Conservation (phyloP, 1,140 invertebrate species). For the Achroia grisella region DNA sequence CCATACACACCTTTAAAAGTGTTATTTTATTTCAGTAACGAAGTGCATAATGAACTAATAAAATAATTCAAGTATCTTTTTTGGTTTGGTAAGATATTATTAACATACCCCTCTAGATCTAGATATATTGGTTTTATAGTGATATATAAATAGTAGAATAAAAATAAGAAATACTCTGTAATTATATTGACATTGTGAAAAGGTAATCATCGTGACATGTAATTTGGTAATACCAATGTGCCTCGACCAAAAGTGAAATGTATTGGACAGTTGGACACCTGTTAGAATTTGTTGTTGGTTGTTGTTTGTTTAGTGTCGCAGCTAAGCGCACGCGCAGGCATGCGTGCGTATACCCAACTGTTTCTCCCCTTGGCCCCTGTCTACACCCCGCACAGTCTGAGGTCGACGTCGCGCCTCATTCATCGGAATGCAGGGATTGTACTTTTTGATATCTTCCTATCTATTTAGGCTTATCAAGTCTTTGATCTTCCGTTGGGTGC, state of each 20-base stretch:
- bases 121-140: too few species aligned
- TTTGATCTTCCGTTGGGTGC: not conserved
- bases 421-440: constrained; percentile 53
- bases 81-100: too few species aligned
- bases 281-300: constrained; percentile 50
- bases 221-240: too few species aligned
- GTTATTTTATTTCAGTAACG: too few species aligned
- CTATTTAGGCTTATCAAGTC: constrained; percentile 28
- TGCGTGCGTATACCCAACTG: constrained; percentile 20
- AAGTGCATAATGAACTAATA: too few species aligned
- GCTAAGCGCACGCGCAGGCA: constrained; percentile 53
- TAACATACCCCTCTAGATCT: too few species aligned
- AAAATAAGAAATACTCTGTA: too few species aligned
- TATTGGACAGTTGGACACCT: constrained; percentile 51
- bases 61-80: too few species aligned
- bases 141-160: too few species aligned
- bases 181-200: too few species aligned
- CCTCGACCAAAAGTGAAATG: constrained; percentile 20
- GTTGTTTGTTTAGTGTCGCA: constrained; percentile 30
- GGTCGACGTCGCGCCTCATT: constrained; percentile 24
- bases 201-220: too few species aligned
- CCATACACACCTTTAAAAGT: too few species aligned
- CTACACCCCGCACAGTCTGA: constrained; percentile 1
- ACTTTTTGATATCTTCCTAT: constrained; percentile 49
- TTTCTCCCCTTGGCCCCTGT: constrained; percentile 7